These are phyloP conservation scores for Epicauta chinensis DNA, from an alignment of 1,140 invertebrate species.

Conservation along the genomic window DNA sequence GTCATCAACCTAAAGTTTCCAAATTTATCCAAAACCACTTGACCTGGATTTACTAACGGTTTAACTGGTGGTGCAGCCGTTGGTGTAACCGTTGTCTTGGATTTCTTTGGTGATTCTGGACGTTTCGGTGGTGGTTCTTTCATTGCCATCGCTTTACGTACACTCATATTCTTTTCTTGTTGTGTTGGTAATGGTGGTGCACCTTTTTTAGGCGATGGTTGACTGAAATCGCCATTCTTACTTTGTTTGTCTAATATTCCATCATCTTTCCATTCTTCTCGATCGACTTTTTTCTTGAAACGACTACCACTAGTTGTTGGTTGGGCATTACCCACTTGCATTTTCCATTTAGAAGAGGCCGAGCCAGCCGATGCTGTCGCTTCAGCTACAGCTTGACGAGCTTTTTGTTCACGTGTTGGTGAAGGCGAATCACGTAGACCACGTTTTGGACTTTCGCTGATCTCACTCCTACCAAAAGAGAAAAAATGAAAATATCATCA, in stretches of 20 bases:
- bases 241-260: conserved; percentile 17
- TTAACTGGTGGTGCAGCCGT: conserved; percentile 26
- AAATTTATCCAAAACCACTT: conserved; percentile 59
- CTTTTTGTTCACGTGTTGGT: conserved; percentile 42
- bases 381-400: conserved; percentile 41
- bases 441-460: conserved; percentile 37
- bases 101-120: conserved; percentile 43
- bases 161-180: conserved; percentile 50
- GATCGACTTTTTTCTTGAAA: conserved; percentile 35
- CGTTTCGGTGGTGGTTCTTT: conserved; percentile 47
- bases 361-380: conserved; percentile 33
- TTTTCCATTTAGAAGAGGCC: conserved; percentile 38
- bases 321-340: conserved; percentile 35
- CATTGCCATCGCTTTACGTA: conserved; percentile 52
- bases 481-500: background rate
- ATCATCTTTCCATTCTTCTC: conserved; percentile 29
- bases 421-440: conserved; percentile 37
- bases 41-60: conserved; percentile 37
- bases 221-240: conserved; percentile 15
- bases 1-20: conserved; percentile 53
- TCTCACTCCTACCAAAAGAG: conserved; percentile 29
- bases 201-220: conserved; percentile 6
- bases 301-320: conserved; percentile 21
- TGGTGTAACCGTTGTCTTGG: conserved; percentile 17
- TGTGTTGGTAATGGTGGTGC: conserved; percentile 27